Base-by-base conservation (phyloP, 1,140 invertebrate genomes). In the Pantala flavescens region DNA sequence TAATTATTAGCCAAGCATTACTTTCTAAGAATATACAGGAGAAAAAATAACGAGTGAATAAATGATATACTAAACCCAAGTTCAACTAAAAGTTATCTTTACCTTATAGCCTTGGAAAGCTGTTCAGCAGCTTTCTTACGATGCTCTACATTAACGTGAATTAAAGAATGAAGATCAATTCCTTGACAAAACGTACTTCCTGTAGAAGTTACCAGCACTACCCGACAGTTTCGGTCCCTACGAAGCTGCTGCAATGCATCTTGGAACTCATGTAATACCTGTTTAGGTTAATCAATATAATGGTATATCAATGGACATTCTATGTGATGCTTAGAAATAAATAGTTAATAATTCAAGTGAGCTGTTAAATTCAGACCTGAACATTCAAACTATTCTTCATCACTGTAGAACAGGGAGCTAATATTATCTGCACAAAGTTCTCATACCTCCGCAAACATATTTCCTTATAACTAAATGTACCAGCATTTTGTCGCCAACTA, bases 121-220 rank as follows among this genome's bases (percentile, higher is more conserved):
- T 89, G 84, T 71, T 85, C 81, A 21, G 88, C 88, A 74, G 80
- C 81, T 71, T 82, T 80, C 78, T 86, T 85, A 73, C 89, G 83
- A 77, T 86, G 85, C n/a, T 88, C 87, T 75, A 72, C 28, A 42
- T 77, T 85, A 16, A 83, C 79, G n/a, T 85, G 82, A 11, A 90
- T 79, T 55, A 93, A 79, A 28, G 82, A 83, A 36, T 86, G 86
- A 71, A 91, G 85, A 81, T 93, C 90, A 43, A 93, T 81, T 24
- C 91, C 91, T 77, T 90, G 86, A 77, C 90, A 92, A 78, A 91
- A 92, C 43, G 87, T 86, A 23, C 81, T 84, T 16, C 86, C 88
- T 9, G 84, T 87, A 36, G 86, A 89, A 23, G 86, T 88, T 1
- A 93, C 79, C 23, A 91, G 80, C 24, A 91, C 89, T 10, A 88